These are phyloP conservation scores for Heliconius hermathena DNA, from an alignment of 1,140 invertebrate species.

Conservation along the genomic window DNA sequence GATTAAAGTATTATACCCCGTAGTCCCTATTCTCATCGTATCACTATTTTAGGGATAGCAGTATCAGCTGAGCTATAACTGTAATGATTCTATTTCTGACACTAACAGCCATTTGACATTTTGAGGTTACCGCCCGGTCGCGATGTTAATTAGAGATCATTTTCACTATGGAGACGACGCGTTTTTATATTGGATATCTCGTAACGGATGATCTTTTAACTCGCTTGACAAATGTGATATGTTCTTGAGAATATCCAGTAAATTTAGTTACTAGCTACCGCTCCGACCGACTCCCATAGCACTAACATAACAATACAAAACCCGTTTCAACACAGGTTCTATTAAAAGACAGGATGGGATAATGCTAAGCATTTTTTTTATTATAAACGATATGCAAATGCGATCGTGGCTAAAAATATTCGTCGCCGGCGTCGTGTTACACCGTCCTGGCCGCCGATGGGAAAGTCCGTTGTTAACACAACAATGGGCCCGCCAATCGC, in stretches of 20 bases:
- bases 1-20: background rate
- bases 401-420: conserved; percentile 54
- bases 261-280: background rate
- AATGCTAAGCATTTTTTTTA: conserved; percentile 40
- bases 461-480: conserved; percentile 56
- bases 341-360: conserved; percentile 37
- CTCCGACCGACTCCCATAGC: background rate
- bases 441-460: conserved; percentile 50
- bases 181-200: conserved; percentile 20
- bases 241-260: conserved; percentile 14
- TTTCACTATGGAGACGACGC: conserved; percentile 21
- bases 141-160: conserved; percentile 38
- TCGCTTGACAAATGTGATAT: background rate
- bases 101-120: conserved; percentile 37
- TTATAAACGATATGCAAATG: conserved; percentile 51
- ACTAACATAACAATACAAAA: conserved; percentile 22
- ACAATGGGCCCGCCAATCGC: conserved; percentile 74
- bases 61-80: conserved; percentile 39
- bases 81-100: conserved; percentile 41
- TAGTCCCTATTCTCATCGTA: background rate
- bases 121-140: conserved; percentile 40
- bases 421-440: conserved; percentile 54
- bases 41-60: conserved; percentile 16
- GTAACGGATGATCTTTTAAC: conserved; percentile 17
- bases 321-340: conserved; percentile 32